Conservation (phyloP, 2,888 invertebrate species). For the Leptinotarsa peninsularis region DNA sequence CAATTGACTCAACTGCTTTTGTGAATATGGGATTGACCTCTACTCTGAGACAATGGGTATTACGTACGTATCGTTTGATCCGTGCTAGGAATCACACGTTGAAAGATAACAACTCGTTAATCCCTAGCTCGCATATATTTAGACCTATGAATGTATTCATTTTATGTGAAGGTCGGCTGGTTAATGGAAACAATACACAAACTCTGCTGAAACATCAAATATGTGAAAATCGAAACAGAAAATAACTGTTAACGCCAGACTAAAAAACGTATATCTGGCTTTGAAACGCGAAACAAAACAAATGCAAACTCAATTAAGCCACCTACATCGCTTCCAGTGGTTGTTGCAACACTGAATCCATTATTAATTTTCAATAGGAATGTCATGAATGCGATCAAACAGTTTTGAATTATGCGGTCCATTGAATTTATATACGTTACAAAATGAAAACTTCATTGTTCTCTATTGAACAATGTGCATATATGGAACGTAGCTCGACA, state of each 20-base stretch:
- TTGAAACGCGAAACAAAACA: not conserved
- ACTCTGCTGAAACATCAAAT: too few species aligned
- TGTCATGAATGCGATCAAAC: conserved; percentile 6
- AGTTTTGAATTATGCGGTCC: conserved; percentile 1
- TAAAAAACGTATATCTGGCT: not conserved
- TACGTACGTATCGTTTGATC: too few species aligned
- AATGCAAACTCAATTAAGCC: conserved; percentile 2
- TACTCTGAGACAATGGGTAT: too few species aligned
- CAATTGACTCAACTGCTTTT: too few species aligned
- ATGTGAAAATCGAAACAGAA: not conserved
- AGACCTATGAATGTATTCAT: too few species aligned
- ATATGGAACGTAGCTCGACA: not conserved
- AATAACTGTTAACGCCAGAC: not conserved
- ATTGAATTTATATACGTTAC: conserved; percentile 1
- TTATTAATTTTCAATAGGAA: conserved; percentile 7
- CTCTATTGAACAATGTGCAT: not conserved
- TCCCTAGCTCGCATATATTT: too few species aligned
- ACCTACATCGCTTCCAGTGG: conserved; percentile 4
- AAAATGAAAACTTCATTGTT: conserved; percentile 3
- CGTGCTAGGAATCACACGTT: too few species aligned
- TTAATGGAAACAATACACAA: too few species aligned
- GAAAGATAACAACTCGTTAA: too few species aligned
- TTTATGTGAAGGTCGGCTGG: too few species aligned
- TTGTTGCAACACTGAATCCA: conserved; percentile 4
- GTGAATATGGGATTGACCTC: too few species aligned